phyloP scores from a whole-genome alignment of 2,797 vertebrate genomes.

The Momotus momota region DNA sequence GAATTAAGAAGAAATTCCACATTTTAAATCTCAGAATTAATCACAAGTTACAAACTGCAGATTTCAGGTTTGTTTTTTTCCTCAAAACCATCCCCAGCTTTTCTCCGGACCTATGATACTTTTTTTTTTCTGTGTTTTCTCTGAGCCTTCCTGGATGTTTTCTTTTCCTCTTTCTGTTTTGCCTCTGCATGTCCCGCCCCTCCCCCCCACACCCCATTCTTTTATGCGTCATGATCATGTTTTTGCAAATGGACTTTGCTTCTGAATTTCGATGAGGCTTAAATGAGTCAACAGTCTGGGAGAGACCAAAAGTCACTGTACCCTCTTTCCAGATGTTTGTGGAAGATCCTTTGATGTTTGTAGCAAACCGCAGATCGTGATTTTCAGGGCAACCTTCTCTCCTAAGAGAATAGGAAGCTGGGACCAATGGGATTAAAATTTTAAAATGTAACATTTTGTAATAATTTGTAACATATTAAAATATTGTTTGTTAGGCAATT shows the following conservation, averaged over 20 bases:
- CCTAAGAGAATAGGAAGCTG: not conserved
- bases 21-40: slow-evolving; percentile 59
- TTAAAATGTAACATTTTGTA: not conserved
- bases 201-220: not conserved
- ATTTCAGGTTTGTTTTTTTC: not conserved
- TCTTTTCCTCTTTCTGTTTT: slow-evolving; percentile 26
- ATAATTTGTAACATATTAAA: not conserved
- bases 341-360: slow-evolving; percentile 50
- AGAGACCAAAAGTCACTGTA: slow-evolving; percentile 45
- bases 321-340: slow-evolving; percentile 56
- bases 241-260: slow-evolving; percentile 34
- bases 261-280: slow-evolving; percentile 54
- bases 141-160: not conserved
- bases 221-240: not conserved
- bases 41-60: slow-evolving; percentile 13
- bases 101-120: not conserved
- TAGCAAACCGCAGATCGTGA: slow-evolving; percentile 34
- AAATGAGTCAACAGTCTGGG: slow-evolving; percentile 40
- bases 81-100: not conserved
- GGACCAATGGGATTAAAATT: not conserved
- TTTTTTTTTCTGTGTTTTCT: not conserved
- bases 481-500: not conserved
- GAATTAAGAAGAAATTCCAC: slow-evolving; percentile 53
- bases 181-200: not conserved
- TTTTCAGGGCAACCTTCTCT: not conserved